A percentile compares a stretch with the other conserved stretches of the same genome.
phyloP scores from a whole-genome alignment of 1,140 invertebrate species.

The Brachionus plicatilis region DNA sequence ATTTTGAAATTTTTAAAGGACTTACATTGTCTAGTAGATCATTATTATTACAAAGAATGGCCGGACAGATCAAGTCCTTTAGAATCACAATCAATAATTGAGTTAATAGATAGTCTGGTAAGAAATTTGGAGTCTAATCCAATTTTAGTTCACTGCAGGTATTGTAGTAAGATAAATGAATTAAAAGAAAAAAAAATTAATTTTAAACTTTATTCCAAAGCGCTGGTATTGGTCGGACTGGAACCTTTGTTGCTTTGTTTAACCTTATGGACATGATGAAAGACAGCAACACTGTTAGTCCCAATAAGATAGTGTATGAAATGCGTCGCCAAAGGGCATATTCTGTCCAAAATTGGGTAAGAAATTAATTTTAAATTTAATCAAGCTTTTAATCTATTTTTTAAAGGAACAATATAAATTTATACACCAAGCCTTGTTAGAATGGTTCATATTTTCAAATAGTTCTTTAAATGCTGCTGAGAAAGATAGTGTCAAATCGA shows the following conservation, averaged over 20 bases:
- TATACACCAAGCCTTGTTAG: conserved; percentile 24
- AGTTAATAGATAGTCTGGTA: not conserved
- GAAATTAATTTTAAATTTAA: not conserved
- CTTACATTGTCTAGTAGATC: not conserved
- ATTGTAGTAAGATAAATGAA: not conserved
- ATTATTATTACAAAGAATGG: conserved; percentile 38
- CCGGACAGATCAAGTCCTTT: conserved; percentile 16
- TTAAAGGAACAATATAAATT: conserved; percentile 38
- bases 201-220: not conserved
- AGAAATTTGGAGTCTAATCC: not conserved
- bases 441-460: conserved; percentile 6
- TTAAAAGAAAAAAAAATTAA: not conserved
- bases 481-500: not conserved
- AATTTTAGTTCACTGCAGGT: conserved; percentile 40
- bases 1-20: not conserved
- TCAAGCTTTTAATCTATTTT: not conserved
- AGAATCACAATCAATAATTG: conserved; percentile 32
- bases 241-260: conserved; percentile 28
- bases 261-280: conserved; percentile 27
- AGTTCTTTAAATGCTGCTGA: not conserved
- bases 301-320: not conserved
- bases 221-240: conserved; percentile 32
- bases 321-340: conserved; percentile 32
- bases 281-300: not conserved
- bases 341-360: conserved; percentile 37